phyloP scores from a whole-genome alignment of 1,140 invertebrate species.

The Procambarus clarkii region DNA sequence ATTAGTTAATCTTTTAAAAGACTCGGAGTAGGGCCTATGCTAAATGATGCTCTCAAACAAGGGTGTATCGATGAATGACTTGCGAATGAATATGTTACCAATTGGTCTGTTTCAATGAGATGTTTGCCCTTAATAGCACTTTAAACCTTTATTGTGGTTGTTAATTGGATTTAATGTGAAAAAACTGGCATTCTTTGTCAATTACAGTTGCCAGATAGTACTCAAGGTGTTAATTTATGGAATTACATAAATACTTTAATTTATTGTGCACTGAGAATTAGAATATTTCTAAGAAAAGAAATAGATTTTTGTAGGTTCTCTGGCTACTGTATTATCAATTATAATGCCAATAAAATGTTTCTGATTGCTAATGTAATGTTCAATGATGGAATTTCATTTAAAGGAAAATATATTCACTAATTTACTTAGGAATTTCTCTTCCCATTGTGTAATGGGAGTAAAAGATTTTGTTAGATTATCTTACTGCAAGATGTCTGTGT shows the following conservation, averaged over 20 bases:
- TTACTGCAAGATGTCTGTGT: constrained; percentile 66
- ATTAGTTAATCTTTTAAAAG: constrained; percentile 15
- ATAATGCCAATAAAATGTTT: constrained; percentile 44
- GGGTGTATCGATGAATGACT: constrained; percentile 28
- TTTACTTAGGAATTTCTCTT: constrained; percentile 55
- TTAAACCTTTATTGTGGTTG: constrained; percentile 24
- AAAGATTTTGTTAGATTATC: constrained; percentile 53
- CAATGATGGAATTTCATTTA: constrained; percentile 58
- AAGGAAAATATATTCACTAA: constrained; percentile 54
- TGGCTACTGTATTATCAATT: constrained; percentile 49
- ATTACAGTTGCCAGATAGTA: constrained; percentile 13
- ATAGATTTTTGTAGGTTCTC: constrained; percentile 34
- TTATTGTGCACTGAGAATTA: constrained; percentile 18
- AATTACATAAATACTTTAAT: not conserved
- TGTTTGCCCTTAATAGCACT: constrained; percentile 12
- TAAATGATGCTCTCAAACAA: constrained; percentile 32
- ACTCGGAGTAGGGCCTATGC: constrained; percentile 17
- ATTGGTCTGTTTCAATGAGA: constrained; percentile 38
- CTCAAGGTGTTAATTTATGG: not conserved
- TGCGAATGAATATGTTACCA: constrained; percentile 35
- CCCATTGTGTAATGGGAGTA: constrained; percentile 43
- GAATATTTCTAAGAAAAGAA: constrained; percentile 25
- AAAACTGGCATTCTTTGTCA: constrained; percentile 1
- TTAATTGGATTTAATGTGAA: constrained; percentile 24
- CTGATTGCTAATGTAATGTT: constrained; percentile 50